Conservation (phyloP, 2,797 vertebrate genomes). For the Sciurus vulgaris region DNA sequence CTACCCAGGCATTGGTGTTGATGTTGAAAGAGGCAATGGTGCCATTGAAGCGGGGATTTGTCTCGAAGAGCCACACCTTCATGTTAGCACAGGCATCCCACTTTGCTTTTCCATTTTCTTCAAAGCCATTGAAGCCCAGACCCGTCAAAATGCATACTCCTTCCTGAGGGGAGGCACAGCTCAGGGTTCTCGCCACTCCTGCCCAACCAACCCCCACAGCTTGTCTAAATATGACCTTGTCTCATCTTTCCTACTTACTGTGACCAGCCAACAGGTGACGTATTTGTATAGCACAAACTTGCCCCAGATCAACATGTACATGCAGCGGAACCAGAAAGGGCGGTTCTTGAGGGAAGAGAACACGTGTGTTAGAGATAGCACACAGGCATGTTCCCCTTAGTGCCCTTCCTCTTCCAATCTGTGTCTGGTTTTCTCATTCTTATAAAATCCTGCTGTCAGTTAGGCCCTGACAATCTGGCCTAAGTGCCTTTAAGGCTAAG, state of each 20-base stretch:
- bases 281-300: conserved; percentile 98
- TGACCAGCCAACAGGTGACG: conserved; percentile 98
- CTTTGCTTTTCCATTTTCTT: conserved; percentile 86
- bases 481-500: neutral
- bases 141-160: conserved; percentile 96
- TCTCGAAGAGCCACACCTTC: conserved; percentile 97
- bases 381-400: neutral
- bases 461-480: neutral
- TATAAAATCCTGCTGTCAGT: neutral
- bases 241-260: conserved; percentile 90
- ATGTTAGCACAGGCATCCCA: conserved; percentile 99
- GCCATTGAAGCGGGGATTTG: conserved; percentile 95
- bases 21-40: conserved; percentile 98
- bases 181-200: neutral
- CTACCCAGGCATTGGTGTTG: conserved; percentile 97
- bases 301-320: conserved; percentile 96
- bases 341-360: conserved; percentile 89
- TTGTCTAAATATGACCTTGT: neutral
- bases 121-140: conserved; percentile 93
- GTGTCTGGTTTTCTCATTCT: neutral
- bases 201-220: fast-evolving
- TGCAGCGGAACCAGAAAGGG: conserved; percentile 96
- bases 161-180: conserved; percentile 90
- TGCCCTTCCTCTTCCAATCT: neutral
- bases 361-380: fast-evolving